Conservation (phyloP, 2,888 invertebrate species). For the Unio delphinus region DNA sequence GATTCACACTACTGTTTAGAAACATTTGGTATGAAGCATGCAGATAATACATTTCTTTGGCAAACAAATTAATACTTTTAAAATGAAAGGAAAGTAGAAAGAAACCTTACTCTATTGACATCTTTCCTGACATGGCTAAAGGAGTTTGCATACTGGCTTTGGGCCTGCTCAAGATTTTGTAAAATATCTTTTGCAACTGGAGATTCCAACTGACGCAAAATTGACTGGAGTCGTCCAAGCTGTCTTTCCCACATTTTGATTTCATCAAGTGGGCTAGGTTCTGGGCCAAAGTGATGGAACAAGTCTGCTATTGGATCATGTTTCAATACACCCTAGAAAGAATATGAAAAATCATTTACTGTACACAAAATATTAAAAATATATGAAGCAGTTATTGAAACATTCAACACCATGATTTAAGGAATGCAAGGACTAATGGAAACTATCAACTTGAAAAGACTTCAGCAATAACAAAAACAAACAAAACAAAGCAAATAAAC, state of each 20-base stretch:
- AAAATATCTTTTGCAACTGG: conserved; percentile 69
- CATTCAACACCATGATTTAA: too few species aligned
- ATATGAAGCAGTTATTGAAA: neutral
- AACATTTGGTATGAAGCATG: too few species aligned
- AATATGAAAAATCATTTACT: neutral
- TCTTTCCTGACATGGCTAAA: conserved; percentile 66
- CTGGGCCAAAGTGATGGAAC: conserved; percentile 55
- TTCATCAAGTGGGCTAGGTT: conserved; percentile 69
- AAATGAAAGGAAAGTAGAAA: neutral
- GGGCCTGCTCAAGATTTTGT: conserved; percentile 67
- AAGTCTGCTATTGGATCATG: conserved; percentile 66
- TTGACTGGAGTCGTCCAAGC: conserved; percentile 63
- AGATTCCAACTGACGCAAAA: conserved; percentile 66
- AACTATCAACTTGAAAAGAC: too few species aligned
- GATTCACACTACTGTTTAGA: too few species aligned
- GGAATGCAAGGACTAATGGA: too few species aligned
- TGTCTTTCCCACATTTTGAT: conserved; percentile 68
- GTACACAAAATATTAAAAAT: neutral
- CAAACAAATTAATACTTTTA: too few species aligned
- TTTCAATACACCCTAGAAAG: conserved; percentile 61
- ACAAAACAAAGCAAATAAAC: too few species aligned
- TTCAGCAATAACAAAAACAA: too few species aligned
- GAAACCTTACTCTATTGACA: conserved; percentile 60
- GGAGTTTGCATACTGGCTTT: conserved; percentile 68
- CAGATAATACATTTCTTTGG: too few species aligned